Evolutionary conservation across 2,113 vertebrate species (phyloP).

Genomic region (Syrmaticus mikado): DNA sequence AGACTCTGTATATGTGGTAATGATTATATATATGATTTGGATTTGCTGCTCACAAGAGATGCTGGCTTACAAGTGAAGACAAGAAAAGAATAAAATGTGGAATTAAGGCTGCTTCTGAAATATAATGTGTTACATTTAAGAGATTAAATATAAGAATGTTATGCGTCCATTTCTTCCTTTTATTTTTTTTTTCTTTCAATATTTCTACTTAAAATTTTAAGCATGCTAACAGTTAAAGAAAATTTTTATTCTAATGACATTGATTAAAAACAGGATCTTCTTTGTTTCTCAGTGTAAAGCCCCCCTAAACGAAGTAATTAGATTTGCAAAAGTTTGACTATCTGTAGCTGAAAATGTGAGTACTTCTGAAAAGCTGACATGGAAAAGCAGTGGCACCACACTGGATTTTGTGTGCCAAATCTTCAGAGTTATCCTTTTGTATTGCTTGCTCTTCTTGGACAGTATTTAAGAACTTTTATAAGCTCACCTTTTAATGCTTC

Average conservation of each 20-base stretch:
- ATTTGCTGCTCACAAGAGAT: neutral
- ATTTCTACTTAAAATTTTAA: neutral
- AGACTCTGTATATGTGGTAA: neutral
- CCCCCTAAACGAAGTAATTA: neutral
- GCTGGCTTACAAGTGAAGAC: neutral
- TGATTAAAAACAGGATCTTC: neutral
- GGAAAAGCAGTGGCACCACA: neutral
- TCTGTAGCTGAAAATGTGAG: neutral
- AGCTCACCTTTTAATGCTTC: neutral
- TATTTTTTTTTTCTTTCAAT: neutral
- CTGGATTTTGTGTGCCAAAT: neutral
- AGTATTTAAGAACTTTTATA: neutral
- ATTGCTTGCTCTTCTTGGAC: neutral
- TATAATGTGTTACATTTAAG: neutral
- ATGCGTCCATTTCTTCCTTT: fast-evolving
- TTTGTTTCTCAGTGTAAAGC: neutral
- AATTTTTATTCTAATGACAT: neutral
- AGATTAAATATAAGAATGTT: neutral
- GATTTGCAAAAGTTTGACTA: neutral
- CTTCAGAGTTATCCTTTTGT: neutral
- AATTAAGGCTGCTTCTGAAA: neutral
- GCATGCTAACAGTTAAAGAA: neutral
- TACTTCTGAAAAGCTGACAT: neutral
- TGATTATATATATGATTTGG: neutral
- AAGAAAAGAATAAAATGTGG: neutral